A percentile compares a stretch with the other conserved stretches of the same genome.
Conservation (phyloP, 2,113 vertebrate genomes). For the Illadopsis cleaveri region DNA sequence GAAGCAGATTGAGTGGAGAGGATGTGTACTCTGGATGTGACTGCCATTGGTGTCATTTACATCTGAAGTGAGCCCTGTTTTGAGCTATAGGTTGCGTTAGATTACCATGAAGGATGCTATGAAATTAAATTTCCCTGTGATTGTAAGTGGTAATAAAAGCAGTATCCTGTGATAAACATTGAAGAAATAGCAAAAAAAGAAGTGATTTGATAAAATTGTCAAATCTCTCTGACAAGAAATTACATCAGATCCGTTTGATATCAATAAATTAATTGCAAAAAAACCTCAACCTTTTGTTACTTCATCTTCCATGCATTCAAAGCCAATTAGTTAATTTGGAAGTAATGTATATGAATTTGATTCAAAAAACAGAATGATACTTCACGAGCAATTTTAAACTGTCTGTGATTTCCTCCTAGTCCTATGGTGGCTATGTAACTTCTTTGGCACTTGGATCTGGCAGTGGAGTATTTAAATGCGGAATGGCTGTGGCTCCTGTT, state of each 20-base stretch:
- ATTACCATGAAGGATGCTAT: background rate
- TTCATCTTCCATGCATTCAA: background rate
- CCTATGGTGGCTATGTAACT: conserved; percentile 93
- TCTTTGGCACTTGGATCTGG: conserved; percentile 93
- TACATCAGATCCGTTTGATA: background rate
- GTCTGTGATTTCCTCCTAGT: conserved; percentile 77
- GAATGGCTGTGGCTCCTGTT: conserved; percentile 95
- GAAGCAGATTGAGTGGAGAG: background rate
- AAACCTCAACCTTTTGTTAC: background rate
- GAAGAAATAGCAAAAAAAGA: background rate
- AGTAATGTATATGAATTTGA: background rate
- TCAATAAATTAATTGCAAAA: background rate
- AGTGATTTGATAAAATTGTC: background rate
- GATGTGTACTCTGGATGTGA: background rate
- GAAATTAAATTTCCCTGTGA: background rate
- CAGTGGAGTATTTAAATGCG: conserved; percentile 92
- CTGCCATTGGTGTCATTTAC: fast-evolving
- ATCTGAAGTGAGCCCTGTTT: background rate
- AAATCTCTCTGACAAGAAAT: background rate
- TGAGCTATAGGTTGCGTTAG: background rate
- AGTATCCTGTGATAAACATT: background rate
- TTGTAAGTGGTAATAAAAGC: background rate
- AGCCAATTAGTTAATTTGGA: background rate
- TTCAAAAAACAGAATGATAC: background rate
- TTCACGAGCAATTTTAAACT: conserved; percentile 33